Evolutionary conservation across 2,113 vertebrate genomes (phyloP), one percentile per base, ranked within the genome.

Genomic region (Passer domesticus): DNA sequence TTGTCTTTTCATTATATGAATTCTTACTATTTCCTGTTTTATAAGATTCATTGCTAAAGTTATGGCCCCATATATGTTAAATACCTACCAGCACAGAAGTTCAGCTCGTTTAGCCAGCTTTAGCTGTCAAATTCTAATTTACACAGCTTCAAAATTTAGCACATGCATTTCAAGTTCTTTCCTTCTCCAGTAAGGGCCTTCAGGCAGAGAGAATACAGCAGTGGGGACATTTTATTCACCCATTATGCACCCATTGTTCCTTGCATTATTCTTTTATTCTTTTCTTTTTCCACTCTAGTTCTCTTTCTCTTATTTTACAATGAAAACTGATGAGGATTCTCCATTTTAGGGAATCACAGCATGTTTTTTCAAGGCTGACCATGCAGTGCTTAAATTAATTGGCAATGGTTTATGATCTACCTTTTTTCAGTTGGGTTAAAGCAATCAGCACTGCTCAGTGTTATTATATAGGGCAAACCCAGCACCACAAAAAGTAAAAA

Each of bases 141-240:
- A 23, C 21, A 75, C 9, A 81, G 94, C 62, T 83, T 92, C 87
- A 93, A 50, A 92, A 68, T 76, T 83, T 89, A 85, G n/a, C 85
- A 60, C 56, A 79, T 9, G 7, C 59, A 37, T 35, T 88, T 89
- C 49, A 76, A 31, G 37, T 77, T 92, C 55, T 83, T 94, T 60
- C 33, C 46, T 1, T 92, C 37, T 27, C 30, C 17, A 62, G 44
- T 44, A 76, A 77, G 85, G 66, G 49, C 63, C 79, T 86, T 95
- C 16, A 85, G 66, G 70, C 68, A 39, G 87, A 58, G 41, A 63
- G 37, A 90, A 59, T 63, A 88, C 21, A 75, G n/a, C 50, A 46
- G 33, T 89, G 68, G 87, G 93, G 78, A 77, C 91, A 66, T 91
- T 94, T 96, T 66, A 91, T 87, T 97, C 16, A 53, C 84, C 94